Percentiles rank a stretch among this genome's conserved stretches.
Conservation (phyloP, 2,888 invertebrate species). For the Agonum fuliginosum region DNA sequence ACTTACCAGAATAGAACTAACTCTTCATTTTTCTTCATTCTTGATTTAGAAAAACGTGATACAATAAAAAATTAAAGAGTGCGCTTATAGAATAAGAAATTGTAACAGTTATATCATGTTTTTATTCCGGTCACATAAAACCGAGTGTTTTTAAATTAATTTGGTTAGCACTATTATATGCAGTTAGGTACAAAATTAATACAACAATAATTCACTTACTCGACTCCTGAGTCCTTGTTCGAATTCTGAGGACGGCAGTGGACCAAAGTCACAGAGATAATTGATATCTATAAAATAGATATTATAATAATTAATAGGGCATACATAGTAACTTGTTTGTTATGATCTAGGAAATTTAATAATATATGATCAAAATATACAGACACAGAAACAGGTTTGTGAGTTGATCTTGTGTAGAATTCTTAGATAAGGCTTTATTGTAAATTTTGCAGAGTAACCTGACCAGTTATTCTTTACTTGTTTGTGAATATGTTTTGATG, state of each 20-base stretch:
- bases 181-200: constrained; percentile 35
- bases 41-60: constrained; percentile 46
- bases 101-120: constrained; percentile 41
- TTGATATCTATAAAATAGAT: constrained; percentile 65
- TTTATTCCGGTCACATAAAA: constrained; percentile 35
- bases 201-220: constrained; percentile 64
- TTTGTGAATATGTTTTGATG: constrained; percentile 1
- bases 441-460: neutral
- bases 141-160: constrained; percentile 1
- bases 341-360: neutral
- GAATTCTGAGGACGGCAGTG: constrained; percentile 64
- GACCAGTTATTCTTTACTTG: constrained; percentile 36
- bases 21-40: constrained; percentile 51
- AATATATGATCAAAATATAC: neutral
- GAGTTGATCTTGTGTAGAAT: constrained; percentile 14
- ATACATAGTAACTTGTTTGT: neutral
- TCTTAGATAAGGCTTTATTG: neutral
- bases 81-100: constrained; percentile 42
- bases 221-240: constrained; percentile 61
- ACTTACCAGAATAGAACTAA: constrained; percentile 50
- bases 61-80: constrained; percentile 42
- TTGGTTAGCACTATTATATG: constrained; percentile 53
- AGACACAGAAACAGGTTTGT: constrained; percentile 28
- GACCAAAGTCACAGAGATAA: constrained; percentile 62
- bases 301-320: constrained; percentile 26